A percentile compares a stretch with the other conserved stretches of the same genome.
These are phyloP conservation scores for Cheilosia vulpina DNA, from an alignment of 2,888 invertebrate genomes.

Conservation along the genomic window DNA sequence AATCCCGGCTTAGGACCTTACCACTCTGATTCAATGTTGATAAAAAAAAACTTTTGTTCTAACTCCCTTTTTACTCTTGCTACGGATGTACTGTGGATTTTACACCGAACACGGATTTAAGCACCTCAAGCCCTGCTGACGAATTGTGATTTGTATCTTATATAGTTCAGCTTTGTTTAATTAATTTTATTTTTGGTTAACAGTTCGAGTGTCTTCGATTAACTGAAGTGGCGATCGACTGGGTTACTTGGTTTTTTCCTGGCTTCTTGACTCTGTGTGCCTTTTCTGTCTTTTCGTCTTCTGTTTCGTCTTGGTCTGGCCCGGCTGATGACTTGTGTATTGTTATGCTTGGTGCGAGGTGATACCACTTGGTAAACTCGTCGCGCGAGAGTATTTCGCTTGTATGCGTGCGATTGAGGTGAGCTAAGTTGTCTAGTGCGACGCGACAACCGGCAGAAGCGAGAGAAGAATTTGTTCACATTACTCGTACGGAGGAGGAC, in stretches of 20 bases:
- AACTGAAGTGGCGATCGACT: constrained; percentile 71
- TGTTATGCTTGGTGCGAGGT: constrained; percentile 44
- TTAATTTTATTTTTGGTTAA: constrained; percentile 55
- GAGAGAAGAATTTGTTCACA: constrained; percentile 23
- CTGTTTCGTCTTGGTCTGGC: constrained; percentile 48
- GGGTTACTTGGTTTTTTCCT: constrained; percentile 73
- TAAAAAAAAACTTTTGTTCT: neutral
- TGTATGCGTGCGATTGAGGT: constrained; percentile 28
- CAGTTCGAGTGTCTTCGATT: constrained; percentile 71
- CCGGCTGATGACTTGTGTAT: constrained; percentile 61
- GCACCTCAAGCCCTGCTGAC: constrained; percentile 47
- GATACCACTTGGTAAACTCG: constrained; percentile 47
- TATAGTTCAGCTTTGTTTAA: neutral
- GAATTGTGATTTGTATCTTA: constrained; percentile 43
- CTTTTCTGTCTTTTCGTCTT: constrained; percentile 41
- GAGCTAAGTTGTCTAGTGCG: constrained; percentile 37
- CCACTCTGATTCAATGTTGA: neutral
- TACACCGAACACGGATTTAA: constrained; percentile 10
- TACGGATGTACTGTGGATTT: neutral
- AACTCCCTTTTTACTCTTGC: constrained; percentile 4
- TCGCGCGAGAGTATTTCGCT: constrained; percentile 42
- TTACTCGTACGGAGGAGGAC: constrained; percentile 58
- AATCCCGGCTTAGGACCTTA: constrained; percentile 36
- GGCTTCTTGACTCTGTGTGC: constrained; percentile 45
- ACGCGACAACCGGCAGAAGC: neutral